Conservation (phyloP, 2,113 vertebrate genomes). For the Dromiciops gliroides region DNA sequence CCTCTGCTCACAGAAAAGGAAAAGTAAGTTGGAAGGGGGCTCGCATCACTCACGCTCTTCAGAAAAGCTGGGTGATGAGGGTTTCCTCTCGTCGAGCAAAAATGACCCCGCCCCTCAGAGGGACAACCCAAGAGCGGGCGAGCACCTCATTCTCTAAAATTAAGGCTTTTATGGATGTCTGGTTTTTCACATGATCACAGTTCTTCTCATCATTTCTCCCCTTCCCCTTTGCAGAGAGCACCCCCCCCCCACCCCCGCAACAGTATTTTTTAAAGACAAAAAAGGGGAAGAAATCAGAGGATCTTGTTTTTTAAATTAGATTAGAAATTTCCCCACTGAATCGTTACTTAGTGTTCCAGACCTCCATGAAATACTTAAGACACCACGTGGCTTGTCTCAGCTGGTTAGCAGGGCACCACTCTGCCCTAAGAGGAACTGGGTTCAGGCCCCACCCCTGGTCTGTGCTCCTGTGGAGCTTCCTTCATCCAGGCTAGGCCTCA, state of each 20-base stretch:
- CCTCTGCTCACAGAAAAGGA: conserved; percentile 93
- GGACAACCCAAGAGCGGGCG: background rate
- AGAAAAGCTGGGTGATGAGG: background rate
- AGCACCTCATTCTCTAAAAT: background rate
- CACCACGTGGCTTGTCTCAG: background rate
- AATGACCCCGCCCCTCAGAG: background rate
- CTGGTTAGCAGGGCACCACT: background rate
- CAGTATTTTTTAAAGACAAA: background rate
- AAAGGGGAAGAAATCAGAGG: background rate
- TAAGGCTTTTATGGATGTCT: background rate
- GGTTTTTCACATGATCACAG: background rate
- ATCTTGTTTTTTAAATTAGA: background rate
- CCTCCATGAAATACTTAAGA: background rate
- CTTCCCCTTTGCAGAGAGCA: background rate
- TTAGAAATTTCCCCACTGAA: background rate
- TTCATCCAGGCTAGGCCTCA: background rate
- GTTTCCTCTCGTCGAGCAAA: background rate
- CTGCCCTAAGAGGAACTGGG: background rate
- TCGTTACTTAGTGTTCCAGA: background rate
- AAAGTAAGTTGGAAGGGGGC: conserved; percentile 84
- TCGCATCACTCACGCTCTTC: background rate
- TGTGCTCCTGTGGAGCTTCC: background rate
- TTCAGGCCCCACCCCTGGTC: background rate
- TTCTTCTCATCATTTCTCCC: background rate
- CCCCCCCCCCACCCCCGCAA: background rate